A percentile compares a stretch with the other conserved stretches of the same genome.
Conservation (phyloP, 2,888 invertebrate species). For the Meliscaeva auricollis region DNA sequence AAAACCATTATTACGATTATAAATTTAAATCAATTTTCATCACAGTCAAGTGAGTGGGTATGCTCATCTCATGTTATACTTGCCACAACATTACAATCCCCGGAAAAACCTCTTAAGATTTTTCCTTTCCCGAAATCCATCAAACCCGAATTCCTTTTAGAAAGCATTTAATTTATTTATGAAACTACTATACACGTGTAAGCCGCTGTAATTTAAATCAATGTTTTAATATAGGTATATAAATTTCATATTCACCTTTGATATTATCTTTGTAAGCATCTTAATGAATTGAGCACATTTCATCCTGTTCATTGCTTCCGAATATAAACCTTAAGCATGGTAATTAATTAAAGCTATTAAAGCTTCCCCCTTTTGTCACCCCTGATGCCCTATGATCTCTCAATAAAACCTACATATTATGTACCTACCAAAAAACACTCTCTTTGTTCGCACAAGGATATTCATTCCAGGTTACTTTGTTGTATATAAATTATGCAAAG, state of each 20-base stretch:
- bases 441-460: neutral
- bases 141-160: neutral
- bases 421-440: neutral
- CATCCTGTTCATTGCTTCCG: constrained; percentile 38
- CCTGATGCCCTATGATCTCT: neutral
- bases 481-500: constrained; percentile 66
- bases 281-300: constrained; percentile 51
- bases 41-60: neutral
- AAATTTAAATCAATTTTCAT: neutral
- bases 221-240: constrained; percentile 14
- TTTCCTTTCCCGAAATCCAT: no score
- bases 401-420: neutral
- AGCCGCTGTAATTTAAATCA: constrained; percentile 19
- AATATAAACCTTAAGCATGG: constrained; percentile 25
- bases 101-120: neutral
- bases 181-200: neutral
- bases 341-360: constrained; percentile 61
- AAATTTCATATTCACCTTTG: constrained; percentile 47
- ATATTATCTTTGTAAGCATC: constrained; percentile 46
- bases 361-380: neutral
- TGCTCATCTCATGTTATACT: neutral
- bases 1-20: no score
- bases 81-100: neutral
- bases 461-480: constrained; percentile 37
- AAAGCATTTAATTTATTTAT: constrained; percentile 8